Evolutionary conservation across 2,797 vertebrate species (phyloP), one percentile per base, ranked within the genome.

Genomic region (Muraenolepis orangiensis): DNA sequence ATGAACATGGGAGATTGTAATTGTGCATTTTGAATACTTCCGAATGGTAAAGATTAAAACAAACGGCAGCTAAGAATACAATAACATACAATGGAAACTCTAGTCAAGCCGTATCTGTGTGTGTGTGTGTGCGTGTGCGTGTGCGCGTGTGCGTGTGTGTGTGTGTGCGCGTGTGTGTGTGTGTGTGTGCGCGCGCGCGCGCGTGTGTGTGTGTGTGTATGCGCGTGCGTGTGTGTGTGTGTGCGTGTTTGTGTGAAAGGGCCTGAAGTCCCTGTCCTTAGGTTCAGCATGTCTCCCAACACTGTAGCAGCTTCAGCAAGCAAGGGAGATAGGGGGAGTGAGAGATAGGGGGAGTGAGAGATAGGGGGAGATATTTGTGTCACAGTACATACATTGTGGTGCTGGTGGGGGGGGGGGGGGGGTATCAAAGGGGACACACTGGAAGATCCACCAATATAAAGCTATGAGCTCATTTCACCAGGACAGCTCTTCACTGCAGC

Each of bases 111-210:
- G n/a, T 73, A 31, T 70, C n/a, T 51, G 66, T 32, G 40, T 51
- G 29, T 74, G n/a, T 31, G 23, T 66, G 16, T 2, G 12, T 69
- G 7, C 75, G 14, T 78, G 5, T 31, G 14, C 51, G 40, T 74
- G 18, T 66, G 23, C 32, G 30, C 73, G 3, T 42, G 29, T 66
- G 29, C 34, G 67, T 79, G 76, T 71, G 61, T 72, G 71, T 61
- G 57, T 64, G 51, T 28, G 40, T 76, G 66, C 71, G 71, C 36
- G 28, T 61, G 71, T 71, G 77, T 16, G 69, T 69, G 6, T 4
- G 64, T 51, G 75, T 73, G 42, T 51, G 16, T 51, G 42, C 20
- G 42, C 4, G 42, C 20, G 42, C 20, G 42, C 20, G 42, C 20
- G 42, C 20, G 42, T 51, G 42, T 51, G 42, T 46, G 14, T 46